phyloP scores from a whole-genome alignment of 1,140 invertebrate genomes.

The Drosophila sulfurigaster region DNA sequence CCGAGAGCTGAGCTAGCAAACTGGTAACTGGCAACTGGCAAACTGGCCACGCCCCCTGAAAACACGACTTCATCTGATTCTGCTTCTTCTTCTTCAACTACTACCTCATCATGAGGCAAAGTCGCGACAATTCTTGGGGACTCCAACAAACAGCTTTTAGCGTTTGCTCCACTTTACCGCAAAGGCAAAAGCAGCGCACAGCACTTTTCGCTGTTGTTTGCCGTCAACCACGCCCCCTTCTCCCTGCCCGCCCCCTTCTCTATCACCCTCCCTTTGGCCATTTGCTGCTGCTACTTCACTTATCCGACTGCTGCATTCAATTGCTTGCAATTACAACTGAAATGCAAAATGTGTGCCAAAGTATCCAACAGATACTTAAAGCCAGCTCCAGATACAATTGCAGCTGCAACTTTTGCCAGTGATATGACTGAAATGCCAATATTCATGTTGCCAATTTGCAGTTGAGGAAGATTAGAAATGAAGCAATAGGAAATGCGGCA shows the following conservation, averaged over 20 bases:
- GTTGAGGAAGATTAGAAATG: conserved; percentile 28
- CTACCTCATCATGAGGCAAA: conserved; percentile 57
- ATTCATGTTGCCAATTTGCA: conserved; percentile 40
- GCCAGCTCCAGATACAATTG: conserved; percentile 44
- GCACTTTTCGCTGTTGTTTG: conserved; percentile 49
- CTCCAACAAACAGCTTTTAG: conserved; percentile 65
- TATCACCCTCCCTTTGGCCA: neutral
- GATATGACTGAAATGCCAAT: conserved; percentile 58
- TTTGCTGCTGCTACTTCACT: conserved; percentile 2
- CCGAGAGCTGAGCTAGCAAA: conserved; percentile 17
- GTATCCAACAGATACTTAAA: conserved; percentile 81
- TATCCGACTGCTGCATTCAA: conserved; percentile 52
- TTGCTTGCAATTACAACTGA: conserved; percentile 78
- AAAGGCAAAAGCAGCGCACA: conserved; percentile 1
- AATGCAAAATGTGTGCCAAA: conserved; percentile 79
- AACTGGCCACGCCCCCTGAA: conserved; percentile 20
- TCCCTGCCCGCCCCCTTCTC: neutral
- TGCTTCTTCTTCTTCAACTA: no score
- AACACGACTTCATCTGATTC: neutral
- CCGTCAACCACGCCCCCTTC: conserved; percentile 22
- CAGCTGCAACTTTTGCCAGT: conserved; percentile 16
- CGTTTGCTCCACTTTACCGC: conserved; percentile 52
- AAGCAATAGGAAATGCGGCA: neutral
- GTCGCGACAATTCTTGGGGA: conserved; percentile 77
- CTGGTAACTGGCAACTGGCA: conserved; percentile 3